Evolutionary conservation across 2,888 invertebrate species (phyloP), one percentile per base, ranked within the genome.

Genomic region (Campoplex capitator): DNA sequence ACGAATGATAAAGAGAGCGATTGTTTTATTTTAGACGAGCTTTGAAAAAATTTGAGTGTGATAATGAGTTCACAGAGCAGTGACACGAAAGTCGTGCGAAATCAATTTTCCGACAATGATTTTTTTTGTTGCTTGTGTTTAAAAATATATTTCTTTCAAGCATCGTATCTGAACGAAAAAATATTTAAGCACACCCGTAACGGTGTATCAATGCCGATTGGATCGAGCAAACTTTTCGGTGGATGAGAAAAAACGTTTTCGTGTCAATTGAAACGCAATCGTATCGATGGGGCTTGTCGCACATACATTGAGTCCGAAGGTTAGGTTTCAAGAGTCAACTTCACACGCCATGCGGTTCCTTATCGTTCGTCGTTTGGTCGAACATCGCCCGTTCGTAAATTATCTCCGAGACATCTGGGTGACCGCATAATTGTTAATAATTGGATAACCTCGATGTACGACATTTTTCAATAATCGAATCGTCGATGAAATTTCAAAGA

Each of bases 321-420:
- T 84, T 83, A 73, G 23, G 83, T 80, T 81, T 83, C 80, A 77
- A 83, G 76, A 80, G 73, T 80, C 86, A 71, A 77, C 70, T 80
- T 80, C 74, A 56, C 74, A 56, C 86, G 80, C 73, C 77, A 81
- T 62, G 80, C 83, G 80, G 76, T 86, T 79, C 62, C 86, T 86
- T 84, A 86, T 86, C 86, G 80, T 81, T 51, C 62, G 78, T 74
- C 74, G 81, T 71, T 77, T 67, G 42, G 71, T 73, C 83, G 76
- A 86, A 56, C 79, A 0, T 67, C 32, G 73, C 48, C 23, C 23
- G 18, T 42, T 18, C 42, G 28, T 32, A 18, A 11, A 18, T 70
- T 56, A 70, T 56, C 54, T 38, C 42, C 18, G 42, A 3, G 56
- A 8, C 32, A 76, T 45, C 62, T 65, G 76, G 23, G 16, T 32